Evolutionary conservation across 1,140 invertebrate genomes (phyloP), one percentile per base, ranked within the genome.

Genomic region (Conus betulinus): DNA sequence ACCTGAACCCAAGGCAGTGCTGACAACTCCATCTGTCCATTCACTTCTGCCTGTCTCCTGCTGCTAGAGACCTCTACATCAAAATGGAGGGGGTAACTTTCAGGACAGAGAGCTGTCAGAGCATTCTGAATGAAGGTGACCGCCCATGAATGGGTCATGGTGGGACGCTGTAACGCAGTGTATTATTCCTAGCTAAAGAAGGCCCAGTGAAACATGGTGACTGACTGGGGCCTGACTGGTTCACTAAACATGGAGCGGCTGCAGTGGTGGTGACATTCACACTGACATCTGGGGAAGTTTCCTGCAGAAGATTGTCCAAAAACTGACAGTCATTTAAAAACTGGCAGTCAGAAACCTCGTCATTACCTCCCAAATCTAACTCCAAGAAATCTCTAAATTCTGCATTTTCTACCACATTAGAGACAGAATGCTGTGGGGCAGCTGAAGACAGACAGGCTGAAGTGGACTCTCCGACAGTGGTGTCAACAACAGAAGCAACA

Each of bases 281-380:
- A 53, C 8, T 53, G 17, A 81, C 51, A 20, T 81, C 79, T 5
- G 57, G 82, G 57, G 82, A 63, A 8, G n/a, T 84, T 84, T 84
- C 82, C 53, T 11, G 8, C 13, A 84, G 57, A 60, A 84, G 82
- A 10, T 63, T 60, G 57, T 84, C 82, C 23, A 84, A 63, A 63
- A 84, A 84, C 23, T 84, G 52, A 39, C 23, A 63, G 57, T 84
- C 82, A 11, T 53, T 83, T 17, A 83, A 71, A 23, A 71, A 71
- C 67, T 71, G 67, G 20, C 67, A 71, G 23, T 71, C 55, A 27
- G 27, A 23, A 39, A 6, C 27, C 4, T 84, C 82, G 10, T 60
- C 53, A 27, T 63, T 25, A 10, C 79, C 17, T 23, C 6, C 39
- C 53, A 63, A 13, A 25, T 84, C 55, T 39, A 84, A 15, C 13